A percentile compares a stretch with the other conserved stretches of the same genome.
Evolutionary conservation across 2,113 vertebrate species (phyloP).

Genomic region (Girardinichthys multiradiatus): DNA sequence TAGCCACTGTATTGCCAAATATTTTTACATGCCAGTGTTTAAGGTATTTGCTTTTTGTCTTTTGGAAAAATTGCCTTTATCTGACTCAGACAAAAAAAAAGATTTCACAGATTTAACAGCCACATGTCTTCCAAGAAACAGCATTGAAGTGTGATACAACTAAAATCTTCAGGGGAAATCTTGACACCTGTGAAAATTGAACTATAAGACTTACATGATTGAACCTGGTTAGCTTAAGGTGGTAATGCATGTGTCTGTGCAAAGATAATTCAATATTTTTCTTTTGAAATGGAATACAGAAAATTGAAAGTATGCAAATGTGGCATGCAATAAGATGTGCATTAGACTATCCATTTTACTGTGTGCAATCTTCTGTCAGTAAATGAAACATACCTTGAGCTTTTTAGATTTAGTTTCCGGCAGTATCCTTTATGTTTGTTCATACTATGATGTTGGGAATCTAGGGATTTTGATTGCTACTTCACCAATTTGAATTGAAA

Average conservation of each 20-base stretch:
- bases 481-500: not conserved
- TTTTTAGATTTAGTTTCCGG: not conserved
- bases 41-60: not conserved
- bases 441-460: too few species aligned
- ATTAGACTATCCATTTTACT: too few species aligned
- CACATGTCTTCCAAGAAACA: not conserved
- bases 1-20: not conserved
- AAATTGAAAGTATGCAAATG: not conserved
- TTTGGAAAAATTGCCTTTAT: not conserved
- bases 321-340: too few species aligned
- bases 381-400: not conserved
- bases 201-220: not conserved
- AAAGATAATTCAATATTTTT: not conserved
- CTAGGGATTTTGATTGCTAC: too few species aligned
- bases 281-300: not conserved
- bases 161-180: not conserved
- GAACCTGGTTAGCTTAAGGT: not conserved
- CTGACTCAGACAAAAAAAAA: not conserved
- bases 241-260: not conserved
- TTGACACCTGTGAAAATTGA: not conserved
- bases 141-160: not conserved
- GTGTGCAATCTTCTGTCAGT: not conserved
- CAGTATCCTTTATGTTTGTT: too few species aligned
- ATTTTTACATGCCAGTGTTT: not conserved
- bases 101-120: not conserved